Evolutionary conservation across 2,113 vertebrate genomes (phyloP).

Genomic region (Pseudopipra pipra): DNA sequence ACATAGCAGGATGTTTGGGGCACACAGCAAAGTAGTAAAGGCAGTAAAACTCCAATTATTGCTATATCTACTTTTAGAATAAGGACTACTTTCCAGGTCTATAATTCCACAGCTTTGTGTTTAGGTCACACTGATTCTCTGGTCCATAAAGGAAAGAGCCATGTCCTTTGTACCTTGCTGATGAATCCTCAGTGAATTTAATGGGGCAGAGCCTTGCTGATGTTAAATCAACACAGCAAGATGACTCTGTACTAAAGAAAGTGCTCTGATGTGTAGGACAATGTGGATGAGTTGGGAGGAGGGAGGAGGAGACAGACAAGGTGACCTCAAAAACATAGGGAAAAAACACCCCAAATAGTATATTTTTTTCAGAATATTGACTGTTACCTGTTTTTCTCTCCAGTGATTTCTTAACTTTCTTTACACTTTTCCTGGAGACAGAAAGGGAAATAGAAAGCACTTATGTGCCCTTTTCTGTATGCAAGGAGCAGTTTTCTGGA

Average conservation of each 20-base stretch:
- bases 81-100: neutral
- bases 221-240: neutral
- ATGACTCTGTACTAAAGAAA: neutral
- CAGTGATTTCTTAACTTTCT: neutral
- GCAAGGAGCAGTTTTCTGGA: neutral
- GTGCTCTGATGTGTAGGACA: neutral
- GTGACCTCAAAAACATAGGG: neutral
- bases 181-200: slow-evolving; percentile 1
- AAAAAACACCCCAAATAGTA: fast-evolving
- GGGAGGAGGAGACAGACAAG: neutral
- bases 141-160: neutral
- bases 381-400: neutral
- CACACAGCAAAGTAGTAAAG: neutral
- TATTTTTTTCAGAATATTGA: neutral
- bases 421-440: neutral
- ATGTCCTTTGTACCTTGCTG: neutral
- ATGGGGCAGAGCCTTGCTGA: neutral
- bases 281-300: neutral
- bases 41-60: neutral
- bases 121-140: neutral
- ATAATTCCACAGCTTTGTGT: neutral
- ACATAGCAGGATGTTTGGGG: neutral
- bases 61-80: neutral
- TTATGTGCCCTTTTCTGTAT: neutral
- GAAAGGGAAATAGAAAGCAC: neutral